These are phyloP conservation scores for Hypomesus transpacificus DNA, from an alignment of 2,113 vertebrate species.

Conservation along the genomic window DNA sequence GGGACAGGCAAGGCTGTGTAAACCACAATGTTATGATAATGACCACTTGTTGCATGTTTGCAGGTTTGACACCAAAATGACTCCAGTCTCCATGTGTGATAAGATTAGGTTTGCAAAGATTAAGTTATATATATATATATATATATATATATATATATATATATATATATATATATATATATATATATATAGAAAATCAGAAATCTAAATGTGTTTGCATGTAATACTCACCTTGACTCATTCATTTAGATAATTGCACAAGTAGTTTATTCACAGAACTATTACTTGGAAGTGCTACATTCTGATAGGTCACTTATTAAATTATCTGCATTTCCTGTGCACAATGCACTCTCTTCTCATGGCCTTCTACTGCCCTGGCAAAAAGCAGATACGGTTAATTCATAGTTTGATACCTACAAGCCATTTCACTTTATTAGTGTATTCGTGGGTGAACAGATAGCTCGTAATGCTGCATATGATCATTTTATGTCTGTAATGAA, in stretches of 20 bases:
- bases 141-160: no score
- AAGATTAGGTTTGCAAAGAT: no score
- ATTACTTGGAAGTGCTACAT: no score
- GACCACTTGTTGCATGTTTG: background rate
- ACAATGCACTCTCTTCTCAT: no score
- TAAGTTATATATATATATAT: no score
- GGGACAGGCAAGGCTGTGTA: conserved; percentile 20
- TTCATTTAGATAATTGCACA: no score
- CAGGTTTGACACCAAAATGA: background rate
- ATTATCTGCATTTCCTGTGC: no score
- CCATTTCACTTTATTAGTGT: conserved; percentile 35
- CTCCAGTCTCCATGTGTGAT: background rate
- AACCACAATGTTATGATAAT: conserved; percentile 28
- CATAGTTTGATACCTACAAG: conserved; percentile 38
- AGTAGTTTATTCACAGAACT: no score
- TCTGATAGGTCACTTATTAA: no score
- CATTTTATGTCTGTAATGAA: conserved; percentile 21
- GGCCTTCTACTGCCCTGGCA: background rate
- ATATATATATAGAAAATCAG: no score
- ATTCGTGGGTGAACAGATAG: conserved; percentile 8
- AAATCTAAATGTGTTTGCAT: background rate
- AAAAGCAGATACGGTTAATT: conserved; percentile 26
- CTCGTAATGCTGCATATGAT: background rate
- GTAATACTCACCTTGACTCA: background rate
- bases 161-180: no score